Evolutionary conservation across 2,113 vertebrate species (phyloP).

Genomic region (Pterocles gutturalis): DNA sequence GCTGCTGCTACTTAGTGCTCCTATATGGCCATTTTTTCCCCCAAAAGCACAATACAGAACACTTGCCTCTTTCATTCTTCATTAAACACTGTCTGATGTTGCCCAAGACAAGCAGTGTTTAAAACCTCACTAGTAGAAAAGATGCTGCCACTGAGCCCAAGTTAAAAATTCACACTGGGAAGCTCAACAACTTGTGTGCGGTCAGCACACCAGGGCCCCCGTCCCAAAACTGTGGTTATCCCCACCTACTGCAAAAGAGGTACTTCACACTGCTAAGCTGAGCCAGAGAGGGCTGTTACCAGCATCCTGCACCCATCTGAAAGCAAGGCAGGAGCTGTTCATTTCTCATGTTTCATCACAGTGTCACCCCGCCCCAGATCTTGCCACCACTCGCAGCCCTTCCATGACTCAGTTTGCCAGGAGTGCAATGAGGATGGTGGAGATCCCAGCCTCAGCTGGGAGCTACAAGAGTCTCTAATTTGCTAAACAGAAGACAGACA

Average conservation of each 20-base stretch:
- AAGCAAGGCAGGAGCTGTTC: not conserved
- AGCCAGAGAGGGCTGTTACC: not conserved
- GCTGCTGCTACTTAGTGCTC: not conserved
- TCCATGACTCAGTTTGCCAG: not conserved
- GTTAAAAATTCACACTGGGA: not conserved
- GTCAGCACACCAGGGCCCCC: not conserved
- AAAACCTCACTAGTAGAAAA: not conserved
- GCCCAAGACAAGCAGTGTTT: not conserved
- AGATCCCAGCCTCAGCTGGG: not conserved
- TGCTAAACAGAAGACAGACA: not conserved
- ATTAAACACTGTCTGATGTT: not conserved
- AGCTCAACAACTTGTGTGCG: fast-evolving
- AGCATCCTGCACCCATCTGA: not conserved
- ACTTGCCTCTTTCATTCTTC: not conserved
- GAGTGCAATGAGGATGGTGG: not conserved
- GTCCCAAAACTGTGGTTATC: not conserved
- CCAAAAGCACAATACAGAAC: not conserved
- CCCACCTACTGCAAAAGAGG: not conserved
- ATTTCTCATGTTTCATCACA: not conserved
- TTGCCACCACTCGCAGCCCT: not conserved
- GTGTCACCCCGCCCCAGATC: not conserved
- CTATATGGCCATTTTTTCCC: fast-evolving
- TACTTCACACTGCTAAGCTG: fast-evolving
- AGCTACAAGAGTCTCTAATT: not conserved
- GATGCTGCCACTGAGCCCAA: not conserved